Base-by-base conservation (phyloP, 1,140 invertebrate species). In the Popillia japonica region DNA sequence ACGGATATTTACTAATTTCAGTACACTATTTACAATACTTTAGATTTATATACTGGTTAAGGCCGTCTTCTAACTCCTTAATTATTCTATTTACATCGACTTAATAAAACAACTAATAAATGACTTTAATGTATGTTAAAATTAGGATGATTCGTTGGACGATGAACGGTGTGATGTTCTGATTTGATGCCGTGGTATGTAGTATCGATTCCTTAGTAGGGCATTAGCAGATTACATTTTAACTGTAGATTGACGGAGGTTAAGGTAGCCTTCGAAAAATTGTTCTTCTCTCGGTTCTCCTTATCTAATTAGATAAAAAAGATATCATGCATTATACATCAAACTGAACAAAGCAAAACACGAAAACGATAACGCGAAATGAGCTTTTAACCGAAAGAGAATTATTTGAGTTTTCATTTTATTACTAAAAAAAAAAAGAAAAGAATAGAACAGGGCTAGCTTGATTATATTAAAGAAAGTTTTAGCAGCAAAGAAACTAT, bases 271-370 rank as follows among this genome's bases (percentile, higher is more conserved):
- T 68, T 78, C 72, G 81, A 81, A 74, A 41, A 83, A 77, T 79
- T 81, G 84, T 83, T 85, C 85, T 84, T 81, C 14, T 86, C 85
- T 84, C 85, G 84, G 76, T 76, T 85, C 83, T 84, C 85, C 83
- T 77, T 85, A 84, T 85, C 85, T 84, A 82, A 81, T 80, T 68
- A 68, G 61, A 77, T 72, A 64, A 75, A 75, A 72, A 82, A 83
- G 80, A 83, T 82, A 78, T 79, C 75, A 79, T 83, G 74, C 77
- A 82, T 83, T 83, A 85, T 44, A 79, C 14, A 22, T 68, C 73
- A 80, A 48, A 64, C 72, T 27, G 20, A 27, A 10, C 9, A 48
- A 48, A 68, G 20, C 17, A 68, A 27, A 27, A 27, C 8, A 17
- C 44, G 44, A 17, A 14, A 48, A 48, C n/a, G n/a, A n/a, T n/a